phyloP scores from a whole-genome alignment of 2,888 invertebrate genomes.

The Ectropis crepuscularia region DNA sequence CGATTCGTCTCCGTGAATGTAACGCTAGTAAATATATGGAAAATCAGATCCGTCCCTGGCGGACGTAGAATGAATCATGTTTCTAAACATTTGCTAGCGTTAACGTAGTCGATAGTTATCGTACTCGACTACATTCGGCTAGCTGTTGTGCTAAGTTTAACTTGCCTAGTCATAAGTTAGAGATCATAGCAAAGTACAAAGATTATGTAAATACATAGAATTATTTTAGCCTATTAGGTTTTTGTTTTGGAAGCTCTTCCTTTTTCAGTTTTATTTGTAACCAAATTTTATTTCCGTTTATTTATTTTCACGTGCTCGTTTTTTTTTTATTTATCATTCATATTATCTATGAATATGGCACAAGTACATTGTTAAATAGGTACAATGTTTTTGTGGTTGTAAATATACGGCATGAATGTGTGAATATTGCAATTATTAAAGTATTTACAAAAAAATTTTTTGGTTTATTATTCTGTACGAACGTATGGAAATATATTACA shows the following conservation, averaged over 20 bases:
- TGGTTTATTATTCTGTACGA: not conserved
- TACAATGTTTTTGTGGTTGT: conserved; percentile 72
- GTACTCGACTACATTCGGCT: conserved; percentile 6
- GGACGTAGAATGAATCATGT: too few species aligned
- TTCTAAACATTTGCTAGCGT: too few species aligned
- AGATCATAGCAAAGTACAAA: conserved; percentile 36
- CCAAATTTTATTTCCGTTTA: conserved; percentile 62
- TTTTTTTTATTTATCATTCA: conserved; percentile 42
- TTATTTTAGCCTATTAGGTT: conserved; percentile 23
- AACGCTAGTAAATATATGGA: too few species aligned
- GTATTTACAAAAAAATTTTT: conserved; percentile 70
- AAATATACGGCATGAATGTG: conserved; percentile 80
- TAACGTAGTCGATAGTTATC: too few species aligned
- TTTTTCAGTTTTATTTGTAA: conserved; percentile 55
- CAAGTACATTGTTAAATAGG: conserved; percentile 80
- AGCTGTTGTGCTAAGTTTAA: conserved; percentile 18
- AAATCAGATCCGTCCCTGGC: too few species aligned
- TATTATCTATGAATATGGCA: conserved; percentile 62
- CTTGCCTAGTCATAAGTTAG: conserved; percentile 26
- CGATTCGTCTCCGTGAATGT: too few species aligned
- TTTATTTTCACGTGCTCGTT: conserved; percentile 55
- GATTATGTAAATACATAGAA: conserved; percentile 23
- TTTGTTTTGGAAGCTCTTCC: conserved; percentile 23
- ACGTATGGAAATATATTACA: too few species aligned
- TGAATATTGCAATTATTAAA: conserved; percentile 82